phyloP scores from a whole-genome alignment of 2,888 invertebrate genomes.

The Osmoderma eremita region DNA sequence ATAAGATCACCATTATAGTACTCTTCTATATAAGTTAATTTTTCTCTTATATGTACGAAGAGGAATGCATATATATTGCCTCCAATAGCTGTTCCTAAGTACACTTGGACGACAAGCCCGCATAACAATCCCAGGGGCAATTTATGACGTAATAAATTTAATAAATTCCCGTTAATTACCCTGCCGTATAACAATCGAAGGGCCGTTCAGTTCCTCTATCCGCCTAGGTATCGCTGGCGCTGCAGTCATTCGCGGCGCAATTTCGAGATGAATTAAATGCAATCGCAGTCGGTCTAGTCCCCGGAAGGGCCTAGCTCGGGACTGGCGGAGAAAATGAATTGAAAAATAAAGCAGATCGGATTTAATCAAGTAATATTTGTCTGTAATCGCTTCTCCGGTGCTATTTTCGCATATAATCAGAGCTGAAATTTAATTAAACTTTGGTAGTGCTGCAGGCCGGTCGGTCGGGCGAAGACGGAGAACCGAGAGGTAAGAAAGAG shows the following conservation, averaged over 20 bases:
- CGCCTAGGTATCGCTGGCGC: not conserved
- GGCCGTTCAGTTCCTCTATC: not conserved
- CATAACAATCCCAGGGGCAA: conserved; percentile 17
- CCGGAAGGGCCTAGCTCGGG: not conserved
- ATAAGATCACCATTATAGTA: no score
- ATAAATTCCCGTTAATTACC: conserved; percentile 31
- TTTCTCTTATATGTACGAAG: no score
- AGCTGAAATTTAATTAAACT: conserved; percentile 63
- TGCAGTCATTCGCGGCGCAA: conserved; percentile 18
- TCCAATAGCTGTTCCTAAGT: not conserved
- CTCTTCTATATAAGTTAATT: no score
- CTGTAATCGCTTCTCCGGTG: conserved; percentile 58
- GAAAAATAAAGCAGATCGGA: conserved; percentile 59
- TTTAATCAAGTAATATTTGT: conserved; percentile 63
- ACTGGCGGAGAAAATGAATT: conserved; percentile 41
- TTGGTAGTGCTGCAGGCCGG: conserved; percentile 54
- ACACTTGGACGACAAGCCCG: conserved; percentile 21
- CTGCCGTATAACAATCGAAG: conserved; percentile 23
- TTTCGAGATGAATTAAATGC: conserved; percentile 33
- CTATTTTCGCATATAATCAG: conserved; percentile 62
- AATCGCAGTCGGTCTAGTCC: conserved; percentile 5
- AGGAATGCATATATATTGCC: no score
- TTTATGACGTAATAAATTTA: conserved; percentile 31
- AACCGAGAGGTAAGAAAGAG: conserved; percentile 55
- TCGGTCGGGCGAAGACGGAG: conserved; percentile 23